These are phyloP conservation scores for Puntigrus tetrazona DNA, from an alignment of 2,113 vertebrate species.

Conservation along the genomic window DNA sequence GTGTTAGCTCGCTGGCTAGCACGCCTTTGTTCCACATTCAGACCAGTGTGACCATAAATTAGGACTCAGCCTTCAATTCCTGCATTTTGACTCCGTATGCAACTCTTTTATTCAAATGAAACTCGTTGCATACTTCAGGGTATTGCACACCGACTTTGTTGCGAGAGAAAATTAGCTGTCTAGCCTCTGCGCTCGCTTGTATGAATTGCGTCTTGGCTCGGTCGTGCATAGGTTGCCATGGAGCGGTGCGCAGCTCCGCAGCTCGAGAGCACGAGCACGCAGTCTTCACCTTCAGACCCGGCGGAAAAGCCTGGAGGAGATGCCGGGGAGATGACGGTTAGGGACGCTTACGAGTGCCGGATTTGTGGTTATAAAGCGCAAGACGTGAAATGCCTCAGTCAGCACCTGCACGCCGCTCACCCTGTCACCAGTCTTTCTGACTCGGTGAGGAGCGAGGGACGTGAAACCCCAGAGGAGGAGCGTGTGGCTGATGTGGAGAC, in stretches of 20 bases:
- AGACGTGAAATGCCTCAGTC: slow-evolving; percentile 53
- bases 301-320: neutral
- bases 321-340: neutral
- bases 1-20: slow-evolving; percentile 25
- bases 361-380: slow-evolving; percentile 54
- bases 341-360: slow-evolving; percentile 52
- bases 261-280: slow-evolving; percentile 1
- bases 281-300: slow-evolving; percentile 4
- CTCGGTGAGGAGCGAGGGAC: neutral
- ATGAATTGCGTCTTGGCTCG: slow-evolving; percentile 28
- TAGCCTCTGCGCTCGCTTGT: neutral
- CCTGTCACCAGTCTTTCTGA: slow-evolving; percentile 44
- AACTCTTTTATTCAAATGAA: neutral
- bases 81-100: neutral
- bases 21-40: slow-evolving; percentile 28
- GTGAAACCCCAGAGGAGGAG: neutral
- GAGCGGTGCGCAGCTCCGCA: slow-evolving; percentile 46
- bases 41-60: slow-evolving; percentile 17
- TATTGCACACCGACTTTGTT: neutral
- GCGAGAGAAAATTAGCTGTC: neutral
- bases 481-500: neutral
- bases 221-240: slow-evolving; percentile 47
- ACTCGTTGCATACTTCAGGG: neutral
- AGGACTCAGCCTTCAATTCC: neutral
- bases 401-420: slow-evolving; percentile 52